Percentiles rank a stretch among this genome's conserved stretches.
Conservation (phyloP, 2,797 vertebrate species). For the Crypturellus tataupa region DNA sequence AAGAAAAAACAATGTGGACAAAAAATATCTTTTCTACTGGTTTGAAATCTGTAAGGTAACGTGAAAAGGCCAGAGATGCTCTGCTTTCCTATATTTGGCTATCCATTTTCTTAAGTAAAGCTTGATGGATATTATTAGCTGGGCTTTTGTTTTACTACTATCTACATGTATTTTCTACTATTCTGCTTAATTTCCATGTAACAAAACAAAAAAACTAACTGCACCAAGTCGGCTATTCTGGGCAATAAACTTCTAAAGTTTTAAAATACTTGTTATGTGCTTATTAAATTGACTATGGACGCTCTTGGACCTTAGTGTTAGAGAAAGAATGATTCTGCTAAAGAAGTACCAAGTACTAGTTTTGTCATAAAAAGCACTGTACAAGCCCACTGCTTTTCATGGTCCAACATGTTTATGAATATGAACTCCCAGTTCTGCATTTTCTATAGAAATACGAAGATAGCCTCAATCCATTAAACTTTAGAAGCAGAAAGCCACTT, state of each 20-base stretch:
- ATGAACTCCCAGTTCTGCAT: not conserved
- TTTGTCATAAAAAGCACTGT: not conserved
- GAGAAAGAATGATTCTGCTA: not conserved
- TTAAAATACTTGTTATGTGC: conserved; percentile 67
- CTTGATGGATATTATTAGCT: conserved; percentile 54
- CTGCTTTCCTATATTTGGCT: conserved; percentile 27
- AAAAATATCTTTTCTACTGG: conserved; percentile 31
- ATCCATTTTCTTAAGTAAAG: conserved; percentile 58
- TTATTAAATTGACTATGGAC: not conserved
- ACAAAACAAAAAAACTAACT: conserved; percentile 29
- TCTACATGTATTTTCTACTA: conserved; percentile 67
- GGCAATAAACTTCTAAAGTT: conserved; percentile 84
- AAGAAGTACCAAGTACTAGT: not conserved
- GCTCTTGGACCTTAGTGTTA: not conserved
- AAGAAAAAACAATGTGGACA: not conserved
- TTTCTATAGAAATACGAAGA: not conserved
- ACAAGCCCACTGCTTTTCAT: not conserved
- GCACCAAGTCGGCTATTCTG: conserved; percentile 75
- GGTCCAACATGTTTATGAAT: not conserved
- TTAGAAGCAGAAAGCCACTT: not conserved
- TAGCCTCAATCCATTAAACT: not conserved
- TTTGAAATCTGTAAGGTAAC: conserved; percentile 26
- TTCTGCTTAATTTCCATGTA: conserved; percentile 79
- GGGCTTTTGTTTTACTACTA: conserved; percentile 69
- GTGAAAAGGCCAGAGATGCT: not conserved